Base-by-base conservation (phyloP, 1,140 invertebrate genomes). In the Oedothorax gibbosus region DNA sequence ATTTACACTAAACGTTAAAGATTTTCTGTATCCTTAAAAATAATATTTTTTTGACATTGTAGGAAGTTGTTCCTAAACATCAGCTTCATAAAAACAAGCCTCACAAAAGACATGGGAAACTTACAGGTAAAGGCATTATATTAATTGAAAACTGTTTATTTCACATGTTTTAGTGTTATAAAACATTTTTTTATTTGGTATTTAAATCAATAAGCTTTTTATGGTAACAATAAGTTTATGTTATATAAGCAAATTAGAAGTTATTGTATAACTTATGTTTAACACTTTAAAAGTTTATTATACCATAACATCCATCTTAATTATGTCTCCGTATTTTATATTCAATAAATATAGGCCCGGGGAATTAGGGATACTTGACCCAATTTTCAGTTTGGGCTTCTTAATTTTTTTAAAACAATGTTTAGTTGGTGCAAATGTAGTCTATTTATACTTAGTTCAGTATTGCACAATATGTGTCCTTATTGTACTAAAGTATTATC, bases 51-150 rank as follows among this genome's bases (percentile, higher is more conserved):
- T 68, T 20, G 11, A 21, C 8, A 7, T 66, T 71, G 50, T 9
- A 71, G 69, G 50, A 71, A 71, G 54, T 12, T 71, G 49, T 11
- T 71, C 8, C 69, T 9, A 71, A 12, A 71, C 51, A n/a, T n/a
- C 15, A 21, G 2, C 20, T 18, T 53, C 21, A 53, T 71, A 21
- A 71, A 51, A 71, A 71, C 10, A 49, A 71, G 51, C n/a, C 54
- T 18, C 51, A 21, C 8, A 71, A 71, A 53, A 51, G 50, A 71
- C 35, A 35, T 35, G 54, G 69, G n/a, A 71, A 53, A 53, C 21
- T 15, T 18, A 53, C 69, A 71, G 8, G 69, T 71, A 71, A 18
- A 35, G 35, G 35, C 35, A 35, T 2, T 5, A 5, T 35, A 35
- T 35, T 1, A 35, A 35, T 35, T 35, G 21, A 50, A 20, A 20